A percentile compares a stretch with the other conserved stretches of the same genome.
Evolutionary conservation across 30 jellyfish, hydroid and myxozoan species (phyloP).

Genomic region (Calvadosia cruxmelitensis): DNA sequence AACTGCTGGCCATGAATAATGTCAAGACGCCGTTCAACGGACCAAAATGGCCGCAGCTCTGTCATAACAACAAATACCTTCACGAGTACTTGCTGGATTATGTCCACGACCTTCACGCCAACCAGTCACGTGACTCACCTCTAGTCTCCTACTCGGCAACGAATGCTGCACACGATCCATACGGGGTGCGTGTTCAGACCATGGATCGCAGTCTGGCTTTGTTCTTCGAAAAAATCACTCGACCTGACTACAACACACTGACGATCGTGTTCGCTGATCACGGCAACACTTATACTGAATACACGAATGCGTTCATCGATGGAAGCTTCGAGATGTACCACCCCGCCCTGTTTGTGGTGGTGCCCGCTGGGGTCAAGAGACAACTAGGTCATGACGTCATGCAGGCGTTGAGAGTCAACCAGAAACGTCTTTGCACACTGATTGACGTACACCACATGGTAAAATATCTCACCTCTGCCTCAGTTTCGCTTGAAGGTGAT

Average conservation of each 20-base stretch:
- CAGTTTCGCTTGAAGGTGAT: too few species aligned
- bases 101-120: too few species aligned
- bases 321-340: conserved; percentile 84
- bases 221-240: conserved; percentile 28
- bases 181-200: conserved; percentile 70
- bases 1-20: too few species aligned
- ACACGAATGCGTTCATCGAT: conserved; percentile 46
- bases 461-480: conserved; percentile 21
- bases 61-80: too few species aligned
- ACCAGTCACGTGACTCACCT: too few species aligned
- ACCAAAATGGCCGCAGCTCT: too few species aligned
- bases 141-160: conserved; percentile 39
- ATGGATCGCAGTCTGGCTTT: conserved; percentile 48
- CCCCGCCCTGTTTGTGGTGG: conserved; percentile 66
- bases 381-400: conserved; percentile 39
- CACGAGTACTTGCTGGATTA: too few species aligned
- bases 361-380: conserved; percentile 42
- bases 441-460: conserved; percentile 53
- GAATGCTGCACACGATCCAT: conserved; percentile 69
- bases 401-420: conserved; percentile 41
- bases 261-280: conserved; percentile 80
- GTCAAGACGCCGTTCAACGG: too few species aligned
- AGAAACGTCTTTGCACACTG: conserved; percentile 53
- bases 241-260: conserved; percentile 39
- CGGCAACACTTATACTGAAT: conserved; percentile 71